phyloP scores from a whole-genome alignment of 2,888 invertebrate genomes.

The Drosophila neonasuta region DNA sequence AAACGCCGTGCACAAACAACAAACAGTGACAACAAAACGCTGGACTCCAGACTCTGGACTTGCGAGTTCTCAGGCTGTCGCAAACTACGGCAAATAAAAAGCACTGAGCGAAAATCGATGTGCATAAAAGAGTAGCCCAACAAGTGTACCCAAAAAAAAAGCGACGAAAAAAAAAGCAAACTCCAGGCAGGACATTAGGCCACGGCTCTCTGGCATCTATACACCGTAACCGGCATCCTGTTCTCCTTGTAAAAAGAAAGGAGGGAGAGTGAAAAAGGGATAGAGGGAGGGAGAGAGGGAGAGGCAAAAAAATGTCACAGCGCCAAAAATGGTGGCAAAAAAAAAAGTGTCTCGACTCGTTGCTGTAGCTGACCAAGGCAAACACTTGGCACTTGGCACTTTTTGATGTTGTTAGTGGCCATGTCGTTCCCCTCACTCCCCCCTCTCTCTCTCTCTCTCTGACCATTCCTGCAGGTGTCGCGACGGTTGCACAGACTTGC shows the following conservation, averaged over 20 bases:
- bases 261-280: not conserved
- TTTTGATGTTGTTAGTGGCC: slow-evolving; percentile 77
- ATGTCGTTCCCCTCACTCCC: slow-evolving; percentile 48
- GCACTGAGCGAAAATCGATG: slow-evolving; percentile 78
- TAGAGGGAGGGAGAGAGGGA: slow-evolving; percentile 6
- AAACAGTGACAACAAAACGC: slow-evolving; percentile 2
- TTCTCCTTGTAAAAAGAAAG: not conserved
- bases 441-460: not conserved
- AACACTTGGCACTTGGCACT: slow-evolving; percentile 75
- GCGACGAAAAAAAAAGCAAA: slow-evolving; percentile 18
- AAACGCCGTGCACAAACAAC: slow-evolving; percentile 65
- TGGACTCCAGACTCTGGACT: not conserved
- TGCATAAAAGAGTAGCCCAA: slow-evolving; percentile 76
- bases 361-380: slow-evolving; percentile 63
- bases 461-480: slow-evolving; percentile 73
- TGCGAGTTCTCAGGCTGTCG: slow-evolving; percentile 22
- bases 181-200: slow-evolving; percentile 48
- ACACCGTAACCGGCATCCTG: not conserved
- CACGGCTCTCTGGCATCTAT: slow-evolving; percentile 35
- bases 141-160: slow-evolving; percentile 56
- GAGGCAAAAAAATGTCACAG: slow-evolving; percentile 51
- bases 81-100: slow-evolving; percentile 70
- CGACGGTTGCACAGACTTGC: slow-evolving; percentile 72
- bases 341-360: slow-evolving; percentile 12
- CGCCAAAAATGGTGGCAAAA: slow-evolving; percentile 48